phyloP scores from a whole-genome alignment of 1,140 invertebrate species.

The Meloidogyne floridensis region DNA sequence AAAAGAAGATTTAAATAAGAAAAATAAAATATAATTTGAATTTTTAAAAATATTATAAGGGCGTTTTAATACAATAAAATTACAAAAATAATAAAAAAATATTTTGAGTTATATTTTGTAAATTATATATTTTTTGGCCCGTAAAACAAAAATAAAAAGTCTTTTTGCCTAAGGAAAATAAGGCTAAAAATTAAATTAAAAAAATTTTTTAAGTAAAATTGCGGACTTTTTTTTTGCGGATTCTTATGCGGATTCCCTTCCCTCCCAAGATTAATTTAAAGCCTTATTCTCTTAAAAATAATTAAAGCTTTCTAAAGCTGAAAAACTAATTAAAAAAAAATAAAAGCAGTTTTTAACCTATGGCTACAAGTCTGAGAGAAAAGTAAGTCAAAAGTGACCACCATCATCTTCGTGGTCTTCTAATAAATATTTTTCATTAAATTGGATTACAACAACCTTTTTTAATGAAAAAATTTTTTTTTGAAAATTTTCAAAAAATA shows the following conservation, averaged over 20 bases:
- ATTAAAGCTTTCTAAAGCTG: background rate
- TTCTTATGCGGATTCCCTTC: too few relatives aligned
- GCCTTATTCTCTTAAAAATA: background rate
- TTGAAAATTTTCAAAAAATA: background rate
- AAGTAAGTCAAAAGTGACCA: background rate
- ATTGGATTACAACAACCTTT: slow-evolving; percentile 44
- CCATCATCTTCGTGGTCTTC: slow-evolving; percentile 29
- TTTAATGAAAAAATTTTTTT: background rate
- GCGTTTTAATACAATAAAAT: background rate
- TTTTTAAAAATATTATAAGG: background rate
- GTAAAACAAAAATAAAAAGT: too few relatives aligned
- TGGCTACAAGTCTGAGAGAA: background rate
- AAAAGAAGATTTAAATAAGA: background rate
- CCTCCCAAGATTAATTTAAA: background rate
- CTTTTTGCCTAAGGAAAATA: too few relatives aligned
- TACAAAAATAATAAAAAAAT: background rate
- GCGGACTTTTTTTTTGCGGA: too few relatives aligned
- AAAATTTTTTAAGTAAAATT: background rate
- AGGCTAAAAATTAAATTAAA: background rate
- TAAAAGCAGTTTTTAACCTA: too few relatives aligned
- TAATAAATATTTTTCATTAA: slow-evolving; percentile 52
- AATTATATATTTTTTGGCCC: too few relatives aligned
- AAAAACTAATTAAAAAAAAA: background rate
- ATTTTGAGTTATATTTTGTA: too few relatives aligned
- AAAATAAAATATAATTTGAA: background rate